These are phyloP conservation scores for Piaya cayana DNA, from an alignment of 2,113 vertebrate species.

Conservation along the genomic window DNA sequence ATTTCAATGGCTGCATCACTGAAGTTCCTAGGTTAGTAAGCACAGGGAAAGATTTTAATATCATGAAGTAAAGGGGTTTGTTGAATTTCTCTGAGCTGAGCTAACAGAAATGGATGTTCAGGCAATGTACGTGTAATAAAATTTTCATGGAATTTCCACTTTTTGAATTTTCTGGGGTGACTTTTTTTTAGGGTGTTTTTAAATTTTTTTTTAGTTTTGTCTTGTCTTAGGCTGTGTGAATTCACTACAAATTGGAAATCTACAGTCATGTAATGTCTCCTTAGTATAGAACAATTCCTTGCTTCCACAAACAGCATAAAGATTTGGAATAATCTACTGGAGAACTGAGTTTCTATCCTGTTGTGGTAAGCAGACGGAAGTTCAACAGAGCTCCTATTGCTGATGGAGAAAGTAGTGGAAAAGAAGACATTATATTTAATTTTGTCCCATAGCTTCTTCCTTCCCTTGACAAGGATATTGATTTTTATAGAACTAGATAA, in stretches of 20 bases:
- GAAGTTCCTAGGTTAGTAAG: background rate
- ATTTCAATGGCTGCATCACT: background rate
- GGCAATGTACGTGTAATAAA: background rate
- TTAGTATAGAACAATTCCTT: background rate
- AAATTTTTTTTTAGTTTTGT: background rate
- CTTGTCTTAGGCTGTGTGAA: background rate
- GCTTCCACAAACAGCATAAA: background rate
- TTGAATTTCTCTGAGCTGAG: background rate
- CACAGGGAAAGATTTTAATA: background rate
- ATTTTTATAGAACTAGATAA: background rate
- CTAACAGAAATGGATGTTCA: background rate
- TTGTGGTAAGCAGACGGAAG: background rate
- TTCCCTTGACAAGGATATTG: background rate
- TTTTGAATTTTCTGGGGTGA: background rate
- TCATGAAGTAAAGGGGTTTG: rapidly evolving
- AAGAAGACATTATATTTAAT: background rate
- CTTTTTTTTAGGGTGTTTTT: no score
- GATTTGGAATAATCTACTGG: background rate
- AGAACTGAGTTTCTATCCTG: background rate
- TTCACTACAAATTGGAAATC: background rate
- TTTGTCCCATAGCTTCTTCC: background rate
- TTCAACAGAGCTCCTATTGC: background rate
- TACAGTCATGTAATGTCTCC: background rate
- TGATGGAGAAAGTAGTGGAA: background rate
- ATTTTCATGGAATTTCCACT: background rate